A percentile compares a stretch with the other conserved stretches of the same genome.
Conservation (phyloP, 2,888 invertebrate genomes). For the Zaprionus obscuricornis region DNA sequence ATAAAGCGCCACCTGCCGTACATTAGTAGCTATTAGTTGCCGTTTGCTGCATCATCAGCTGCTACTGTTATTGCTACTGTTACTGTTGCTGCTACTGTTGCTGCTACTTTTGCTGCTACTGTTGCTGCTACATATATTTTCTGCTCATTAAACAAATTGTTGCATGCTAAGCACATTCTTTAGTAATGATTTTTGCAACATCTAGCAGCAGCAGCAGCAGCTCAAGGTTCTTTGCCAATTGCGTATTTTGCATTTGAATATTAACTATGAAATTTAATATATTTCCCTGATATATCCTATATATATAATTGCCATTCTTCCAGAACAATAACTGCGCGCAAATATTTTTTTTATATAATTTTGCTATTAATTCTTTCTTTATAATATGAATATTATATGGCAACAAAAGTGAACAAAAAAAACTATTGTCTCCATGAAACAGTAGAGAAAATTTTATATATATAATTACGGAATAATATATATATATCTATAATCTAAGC, state of each 20-base stretch:
- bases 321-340: conserved; percentile 29
- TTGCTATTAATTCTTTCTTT: not conserved
- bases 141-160: conserved; percentile 26
- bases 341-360: not conserved
- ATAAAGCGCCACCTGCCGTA: conserved; percentile 46
- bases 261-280: conserved; percentile 20
- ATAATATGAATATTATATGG: not conserved
- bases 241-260: conserved; percentile 23
- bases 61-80: not conserved
- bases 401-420: no score
- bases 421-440: no score
- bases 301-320: conserved; percentile 16
- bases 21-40: conserved; percentile 14
- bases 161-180: conserved; percentile 28
- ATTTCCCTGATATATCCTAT: not conserved
- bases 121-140: not conserved
- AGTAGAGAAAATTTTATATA: no score
- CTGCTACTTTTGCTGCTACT: not conserved
- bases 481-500: no score
- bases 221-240: conserved; percentile 6
- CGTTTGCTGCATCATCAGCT: conserved; percentile 1
- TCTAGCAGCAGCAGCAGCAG: no score
- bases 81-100: conserved; percentile 1
- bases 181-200: conserved; percentile 5
- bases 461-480: no score